phyloP scores from a whole-genome alignment of 1,140 invertebrate species.

The Akabosia matsudoensis region DNA sequence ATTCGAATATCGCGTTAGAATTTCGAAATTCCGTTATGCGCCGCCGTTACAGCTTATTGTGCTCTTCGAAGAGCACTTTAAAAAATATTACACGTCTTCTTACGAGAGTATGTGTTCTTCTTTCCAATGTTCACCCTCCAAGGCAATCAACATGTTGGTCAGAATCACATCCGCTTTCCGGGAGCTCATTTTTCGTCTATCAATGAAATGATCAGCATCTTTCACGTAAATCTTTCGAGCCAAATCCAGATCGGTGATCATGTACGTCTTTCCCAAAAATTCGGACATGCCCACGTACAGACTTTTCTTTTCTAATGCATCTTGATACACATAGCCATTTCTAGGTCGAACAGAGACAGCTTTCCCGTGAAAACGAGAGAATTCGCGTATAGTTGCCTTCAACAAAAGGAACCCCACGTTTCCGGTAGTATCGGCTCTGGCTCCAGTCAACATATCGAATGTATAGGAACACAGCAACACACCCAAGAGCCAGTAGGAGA shows the following conservation, averaged over 20 bases:
- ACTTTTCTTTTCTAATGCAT: not conserved
- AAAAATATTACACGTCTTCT: no score
- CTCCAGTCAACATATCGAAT: not conserved
- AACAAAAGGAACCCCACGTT: not conserved
- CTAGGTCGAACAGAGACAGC: not conserved
- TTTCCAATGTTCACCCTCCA: not conserved
- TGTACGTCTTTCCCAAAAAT: not conserved
- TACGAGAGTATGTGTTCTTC: no score
- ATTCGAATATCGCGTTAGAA: no score
- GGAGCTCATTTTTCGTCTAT: not conserved
- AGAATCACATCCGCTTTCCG: not conserved
- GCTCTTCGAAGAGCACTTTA: no score
- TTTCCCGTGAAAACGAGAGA: not conserved
- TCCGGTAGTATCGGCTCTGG: not conserved
- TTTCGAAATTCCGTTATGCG: no score
- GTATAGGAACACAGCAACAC: not conserved
- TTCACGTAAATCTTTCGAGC: not conserved
- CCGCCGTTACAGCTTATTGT: no score
- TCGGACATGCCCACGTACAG: not conserved
- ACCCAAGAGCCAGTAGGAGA: not conserved
- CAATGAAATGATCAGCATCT: slow-evolving; percentile 2
- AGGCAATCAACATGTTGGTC: not conserved
- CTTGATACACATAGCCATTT: not conserved
- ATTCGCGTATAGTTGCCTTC: not conserved
- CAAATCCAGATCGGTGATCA: not conserved